Conservation (phyloP, 1,140 invertebrate species). For the Aphelinus atriplicis region DNA sequence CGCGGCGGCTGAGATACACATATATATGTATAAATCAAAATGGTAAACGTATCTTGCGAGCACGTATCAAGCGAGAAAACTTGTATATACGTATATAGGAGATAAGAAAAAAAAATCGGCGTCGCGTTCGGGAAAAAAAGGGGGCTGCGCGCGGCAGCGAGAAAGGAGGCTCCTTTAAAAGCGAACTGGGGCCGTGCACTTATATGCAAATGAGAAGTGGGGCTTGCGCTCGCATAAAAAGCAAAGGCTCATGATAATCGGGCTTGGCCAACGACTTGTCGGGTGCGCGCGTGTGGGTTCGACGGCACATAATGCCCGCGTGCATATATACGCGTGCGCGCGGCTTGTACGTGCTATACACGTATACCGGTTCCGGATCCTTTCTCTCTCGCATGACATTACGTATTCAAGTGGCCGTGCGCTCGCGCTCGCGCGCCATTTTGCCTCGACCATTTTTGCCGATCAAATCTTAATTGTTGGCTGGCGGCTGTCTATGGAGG, state of each 20-base stretch:
- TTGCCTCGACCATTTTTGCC: slow-evolving; percentile 68
- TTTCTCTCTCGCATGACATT: slow-evolving; percentile 38
- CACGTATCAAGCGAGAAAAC: too few relatives aligned
- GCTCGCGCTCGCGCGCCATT: slow-evolving; percentile 57
- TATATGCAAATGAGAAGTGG: slow-evolving; percentile 49
- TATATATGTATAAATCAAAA: too few relatives aligned
- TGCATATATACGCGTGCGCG: not conserved
- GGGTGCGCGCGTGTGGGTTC: slow-evolving; percentile 25
- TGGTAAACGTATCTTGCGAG: too few relatives aligned
- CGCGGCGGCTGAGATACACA: too few relatives aligned
- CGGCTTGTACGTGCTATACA: not conserved
- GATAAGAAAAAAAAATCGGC: too few relatives aligned
- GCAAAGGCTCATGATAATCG: slow-evolving; percentile 19
- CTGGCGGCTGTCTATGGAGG: slow-evolving; percentile 67
- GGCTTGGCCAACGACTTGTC: not conserved
- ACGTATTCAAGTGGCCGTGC: slow-evolving; percentile 35
- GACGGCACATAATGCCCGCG: not conserved
- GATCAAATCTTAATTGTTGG: slow-evolving; percentile 69
- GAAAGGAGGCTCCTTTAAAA: too few relatives aligned
- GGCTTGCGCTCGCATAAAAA: not conserved
- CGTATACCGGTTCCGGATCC: not conserved
- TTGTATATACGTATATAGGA: too few relatives aligned
- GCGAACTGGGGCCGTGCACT: slow-evolving; percentile 38
- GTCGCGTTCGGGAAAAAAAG: too few relatives aligned
- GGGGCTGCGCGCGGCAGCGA: too few relatives aligned